phyloP scores from a whole-genome alignment of 2,888 invertebrate genomes.

The Brachyptera risi region DNA sequence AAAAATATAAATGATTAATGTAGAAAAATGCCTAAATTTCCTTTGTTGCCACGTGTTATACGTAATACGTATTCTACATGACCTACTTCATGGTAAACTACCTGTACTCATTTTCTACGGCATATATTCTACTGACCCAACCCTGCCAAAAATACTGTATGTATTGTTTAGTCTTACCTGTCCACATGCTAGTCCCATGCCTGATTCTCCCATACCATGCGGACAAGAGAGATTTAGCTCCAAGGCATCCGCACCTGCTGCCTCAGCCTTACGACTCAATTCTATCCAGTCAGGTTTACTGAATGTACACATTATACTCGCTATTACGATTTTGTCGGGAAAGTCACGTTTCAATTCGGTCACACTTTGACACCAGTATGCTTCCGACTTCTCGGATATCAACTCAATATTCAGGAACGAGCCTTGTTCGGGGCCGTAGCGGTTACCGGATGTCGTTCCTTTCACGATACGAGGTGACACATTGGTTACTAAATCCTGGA shows the following conservation, averaged over 20 bases:
- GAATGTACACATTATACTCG: slow-evolving; percentile 93
- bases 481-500: slow-evolving; percentile 90
- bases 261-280: slow-evolving; percentile 70
- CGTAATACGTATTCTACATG: too few relatives aligned
- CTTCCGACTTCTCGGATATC: slow-evolving; percentile 93
- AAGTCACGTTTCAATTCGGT: slow-evolving; percentile 87
- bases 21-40: too few relatives aligned
- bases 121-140: too few relatives aligned
- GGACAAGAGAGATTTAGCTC: slow-evolving; percentile 97
- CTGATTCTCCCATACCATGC: slow-evolving; percentile 97
- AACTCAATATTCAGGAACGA: slow-evolving; percentile 96
- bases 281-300: slow-evolving; percentile 84
- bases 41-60: too few relatives aligned
- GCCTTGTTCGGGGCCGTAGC: slow-evolving; percentile 93
- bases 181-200: slow-evolving; percentile 98
- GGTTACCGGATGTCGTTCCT: slow-evolving; percentile 87
- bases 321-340: slow-evolving; percentile 86
- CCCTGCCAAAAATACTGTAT: too few relatives aligned
- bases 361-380: slow-evolving; percentile 89
- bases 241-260: slow-evolving; percentile 87
- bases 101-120: too few relatives aligned
- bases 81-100: too few relatives aligned
- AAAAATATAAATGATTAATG: too few relatives aligned
- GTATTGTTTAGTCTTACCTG: slow-evolving; percentile 58
- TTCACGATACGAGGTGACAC: slow-evolving; percentile 95